Evolutionary conservation across 53 echinoderm and acorn worm genomes (phyloP).

Genomic region (Crossaster papposus): DNA sequence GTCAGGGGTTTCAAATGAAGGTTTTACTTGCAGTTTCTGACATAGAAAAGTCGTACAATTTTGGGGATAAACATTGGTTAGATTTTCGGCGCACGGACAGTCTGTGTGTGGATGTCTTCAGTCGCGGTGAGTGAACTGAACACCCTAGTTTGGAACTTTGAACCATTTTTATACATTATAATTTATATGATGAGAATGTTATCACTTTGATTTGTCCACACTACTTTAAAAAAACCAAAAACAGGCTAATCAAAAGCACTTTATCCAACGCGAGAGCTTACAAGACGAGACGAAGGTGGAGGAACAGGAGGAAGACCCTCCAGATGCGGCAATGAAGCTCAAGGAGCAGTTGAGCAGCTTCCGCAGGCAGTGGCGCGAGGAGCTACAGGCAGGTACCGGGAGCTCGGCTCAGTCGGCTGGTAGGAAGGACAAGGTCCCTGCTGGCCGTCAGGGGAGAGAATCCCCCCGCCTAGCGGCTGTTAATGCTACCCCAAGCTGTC

Average conservation of each 20-base stretch:
- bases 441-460: slow-evolving; percentile 12
- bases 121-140: too few species aligned
- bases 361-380: slow-evolving; percentile 75
- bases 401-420: background rate
- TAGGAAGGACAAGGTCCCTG: background rate
- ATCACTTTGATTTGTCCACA: background rate
- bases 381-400: slow-evolving; percentile 37
- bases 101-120: too few species aligned
- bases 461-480: background rate
- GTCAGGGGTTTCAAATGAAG: too few species aligned
- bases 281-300: slow-evolving; percentile 52
- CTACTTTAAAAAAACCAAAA: background rate
- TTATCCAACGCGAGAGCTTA: slow-evolving; percentile 60
- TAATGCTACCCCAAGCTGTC: background rate
- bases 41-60: too few species aligned
- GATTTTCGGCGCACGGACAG: too few species aligned
- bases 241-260: slow-evolving; percentile 42
- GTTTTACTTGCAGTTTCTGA: too few species aligned
- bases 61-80: too few species aligned
- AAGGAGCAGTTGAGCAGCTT: slow-evolving; percentile 70
- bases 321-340: slow-evolving; percentile 24
- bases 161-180: background rate
- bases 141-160: too few species aligned
- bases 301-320: slow-evolving; percentile 56
- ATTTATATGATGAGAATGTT: background rate